Evolutionary conservation across 2,888 invertebrate species (phyloP), one percentile per base, ranked within the genome.

Genomic region (Merodon equestris): DNA sequence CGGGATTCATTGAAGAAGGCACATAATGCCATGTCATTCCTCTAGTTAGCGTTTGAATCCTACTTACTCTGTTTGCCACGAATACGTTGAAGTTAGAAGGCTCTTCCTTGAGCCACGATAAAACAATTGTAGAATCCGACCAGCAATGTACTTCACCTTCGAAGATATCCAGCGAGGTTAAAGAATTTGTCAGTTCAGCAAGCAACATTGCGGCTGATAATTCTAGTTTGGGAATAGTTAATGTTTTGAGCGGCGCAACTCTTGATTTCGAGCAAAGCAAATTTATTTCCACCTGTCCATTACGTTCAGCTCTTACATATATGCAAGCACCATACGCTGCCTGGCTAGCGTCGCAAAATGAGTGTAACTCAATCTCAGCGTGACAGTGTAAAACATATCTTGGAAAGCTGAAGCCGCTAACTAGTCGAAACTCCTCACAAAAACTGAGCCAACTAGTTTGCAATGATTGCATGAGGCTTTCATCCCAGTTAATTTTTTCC

Each of bases 221-320:
- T 36, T 81, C 74, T 1, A 82, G 44, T 45, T 81, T 83, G 1
- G 81, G 81, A 14, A 82, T 60, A 2, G 81, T 70, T 12, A 70
- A 14, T 2, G 70, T 51, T 50, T 81, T 71, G n/a, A 77, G 9
- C 12, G 63, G 56, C 1, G 67, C 67, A 15, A 61, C 72, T 12
- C 57, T 47, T 36, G 51, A 77, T 36, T 64, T 75, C 1, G 64
- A 61, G 14, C 64, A 75, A 1, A 75, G 12, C 19, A 75, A 10
- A 13, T 36, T 13, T 27, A 42, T 17, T 9, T 18, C 45, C 50
- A 53, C 66, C 1, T 61, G 5, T 14, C 50, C 40, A 3, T 40
- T 18, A 13, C 3, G 19, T 42, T 63, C 9, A 3, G 68, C 36
- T 47, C 61, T 47, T 36, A 82, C 2, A 10, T 82, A 79, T n/a